These are phyloP conservation scores for Panagrolaimus sp. DNA, from an alignment of 1,140 invertebrate species.

Conservation along the genomic window DNA sequence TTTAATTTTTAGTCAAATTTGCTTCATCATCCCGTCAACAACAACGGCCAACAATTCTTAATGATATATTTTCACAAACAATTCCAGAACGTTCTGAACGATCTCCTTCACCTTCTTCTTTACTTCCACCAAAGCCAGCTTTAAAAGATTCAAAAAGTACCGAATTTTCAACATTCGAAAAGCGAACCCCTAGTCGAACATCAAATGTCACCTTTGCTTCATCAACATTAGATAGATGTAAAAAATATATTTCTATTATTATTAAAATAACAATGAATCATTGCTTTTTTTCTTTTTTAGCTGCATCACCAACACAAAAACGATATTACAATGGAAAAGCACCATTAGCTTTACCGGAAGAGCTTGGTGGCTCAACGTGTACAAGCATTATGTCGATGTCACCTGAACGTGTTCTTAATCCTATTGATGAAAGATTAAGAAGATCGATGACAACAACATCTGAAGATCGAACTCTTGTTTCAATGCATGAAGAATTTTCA, in stretches of 20 bases:
- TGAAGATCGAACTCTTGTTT: not conserved
- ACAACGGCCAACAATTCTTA: not conserved
- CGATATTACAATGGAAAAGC: constrained; percentile 24
- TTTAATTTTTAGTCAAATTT: constrained; percentile 6
- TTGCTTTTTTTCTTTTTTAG: constrained; percentile 22
- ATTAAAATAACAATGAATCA: constrained; percentile 14
- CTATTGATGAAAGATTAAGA: not conserved
- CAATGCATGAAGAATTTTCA: constrained; percentile 10
- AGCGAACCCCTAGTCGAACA: constrained; percentile 8
- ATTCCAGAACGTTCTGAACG: not conserved
- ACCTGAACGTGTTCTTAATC: constrained; percentile 21
- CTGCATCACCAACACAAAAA: constrained; percentile 25
- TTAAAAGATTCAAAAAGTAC: constrained; percentile 5
- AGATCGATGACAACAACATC: constrained; percentile 7
- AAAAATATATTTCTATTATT: constrained; percentile 16
- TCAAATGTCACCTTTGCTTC: constrained; percentile 31
- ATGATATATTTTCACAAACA: constrained; percentile 1
- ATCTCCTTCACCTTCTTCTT: not conserved
- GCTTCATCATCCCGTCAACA: not conserved
- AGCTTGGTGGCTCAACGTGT: constrained; percentile 31
- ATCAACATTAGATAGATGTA: constrained; percentile 40
- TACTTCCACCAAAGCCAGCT: not conserved
- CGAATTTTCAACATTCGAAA: not conserved
- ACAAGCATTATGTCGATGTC: constrained; percentile 28
- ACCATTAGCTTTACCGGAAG: constrained; percentile 39